Evolutionary conservation across 1,140 invertebrate species (phyloP).

Genomic region (Hestina assimilis): DNA sequence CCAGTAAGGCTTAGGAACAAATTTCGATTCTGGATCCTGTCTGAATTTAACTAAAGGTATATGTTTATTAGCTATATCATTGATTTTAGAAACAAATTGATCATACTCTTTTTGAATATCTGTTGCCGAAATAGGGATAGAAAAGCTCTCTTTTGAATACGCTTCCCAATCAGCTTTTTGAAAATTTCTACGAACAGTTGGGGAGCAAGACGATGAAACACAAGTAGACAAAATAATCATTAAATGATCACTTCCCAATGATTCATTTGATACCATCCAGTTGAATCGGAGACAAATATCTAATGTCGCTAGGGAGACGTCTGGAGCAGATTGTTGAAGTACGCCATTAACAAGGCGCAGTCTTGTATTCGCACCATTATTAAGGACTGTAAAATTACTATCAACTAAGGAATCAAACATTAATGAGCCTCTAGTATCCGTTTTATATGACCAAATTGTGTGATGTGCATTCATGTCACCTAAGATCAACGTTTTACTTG

Average conservation of each 20-base stretch:
- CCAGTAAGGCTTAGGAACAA: slow-evolving; percentile 28
- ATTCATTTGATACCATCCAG: slow-evolving; percentile 27
- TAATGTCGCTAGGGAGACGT: slow-evolving; percentile 24
- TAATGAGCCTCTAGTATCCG: slow-evolving; percentile 14
- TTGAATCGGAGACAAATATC: slow-evolving; percentile 23
- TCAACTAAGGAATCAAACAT: slow-evolving; percentile 15
- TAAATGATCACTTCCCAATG: slow-evolving; percentile 32
- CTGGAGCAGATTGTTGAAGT: slow-evolving; percentile 24
- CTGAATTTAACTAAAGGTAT: slow-evolving; percentile 29
- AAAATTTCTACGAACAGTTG: slow-evolving; percentile 27
- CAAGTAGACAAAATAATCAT: slow-evolving; percentile 19
- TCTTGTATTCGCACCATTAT: slow-evolving; percentile 23
- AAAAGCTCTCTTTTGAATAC: slow-evolving; percentile 13
- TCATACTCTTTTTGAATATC: slow-evolving; percentile 26
- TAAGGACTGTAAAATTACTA: slow-evolving; percentile 17
- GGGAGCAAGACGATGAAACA: not conserved
- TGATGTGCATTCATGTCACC: slow-evolving; percentile 34
- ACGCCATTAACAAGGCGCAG: slow-evolving; percentile 15
- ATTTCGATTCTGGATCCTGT: slow-evolving; percentile 12
- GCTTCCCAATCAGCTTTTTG: slow-evolving; percentile 26
- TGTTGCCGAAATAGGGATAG: not conserved
- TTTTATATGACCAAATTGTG: slow-evolving; percentile 23
- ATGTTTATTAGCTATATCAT: slow-evolving; percentile 16
- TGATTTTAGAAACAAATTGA: slow-evolving; percentile 22
- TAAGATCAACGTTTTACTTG: slow-evolving; percentile 12